A percentile compares a stretch with the other conserved stretches of the same genome.
Conservation (phyloP, 2,797 vertebrate genomes). For the Echeneis naucrates region DNA sequence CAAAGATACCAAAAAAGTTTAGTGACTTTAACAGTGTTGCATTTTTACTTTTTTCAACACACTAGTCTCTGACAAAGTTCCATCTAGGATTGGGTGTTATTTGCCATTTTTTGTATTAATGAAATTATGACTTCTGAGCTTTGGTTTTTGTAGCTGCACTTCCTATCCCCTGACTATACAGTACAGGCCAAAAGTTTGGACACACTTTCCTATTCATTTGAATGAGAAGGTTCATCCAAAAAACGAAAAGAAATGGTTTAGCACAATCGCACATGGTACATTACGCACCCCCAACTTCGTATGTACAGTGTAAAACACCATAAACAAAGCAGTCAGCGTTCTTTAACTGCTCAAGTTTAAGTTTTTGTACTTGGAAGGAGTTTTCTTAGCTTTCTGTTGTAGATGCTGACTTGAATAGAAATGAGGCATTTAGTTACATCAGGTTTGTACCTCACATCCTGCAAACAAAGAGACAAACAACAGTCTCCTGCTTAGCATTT, state of each 20-base stretch:
- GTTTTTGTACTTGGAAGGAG: constrained; percentile 49
- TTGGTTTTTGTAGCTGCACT: not conserved
- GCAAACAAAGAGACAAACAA: constrained; percentile 61
- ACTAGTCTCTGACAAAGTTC: not conserved
- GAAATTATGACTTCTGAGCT: not conserved
- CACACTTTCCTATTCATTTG: too few relatives aligned
- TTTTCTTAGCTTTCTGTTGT: constrained; percentile 65
- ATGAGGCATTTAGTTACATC: constrained; percentile 69
- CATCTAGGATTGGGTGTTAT: not conserved
- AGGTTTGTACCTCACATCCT: constrained; percentile 69
- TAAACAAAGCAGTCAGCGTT: constrained; percentile 3
- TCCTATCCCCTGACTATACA: not conserved
- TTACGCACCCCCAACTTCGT: not conserved
- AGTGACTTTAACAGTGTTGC: not conserved
- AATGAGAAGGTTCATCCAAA: too few relatives aligned
- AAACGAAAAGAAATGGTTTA: too few relatives aligned
- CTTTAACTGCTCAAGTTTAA: constrained; percentile 52
- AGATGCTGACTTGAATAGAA: constrained; percentile 78
- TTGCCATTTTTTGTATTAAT: not conserved
- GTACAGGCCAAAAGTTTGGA: too few relatives aligned
- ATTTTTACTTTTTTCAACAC: not conserved
- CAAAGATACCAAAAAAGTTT: not conserved
- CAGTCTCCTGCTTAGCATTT: constrained; percentile 57
- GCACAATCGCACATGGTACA: too few relatives aligned
- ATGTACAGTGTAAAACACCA: not conserved